Percentiles rank a stretch among this genome's conserved stretches.
Conservation (phyloP, 2,888 invertebrate genomes). For the Orthosia gothica region DNA sequence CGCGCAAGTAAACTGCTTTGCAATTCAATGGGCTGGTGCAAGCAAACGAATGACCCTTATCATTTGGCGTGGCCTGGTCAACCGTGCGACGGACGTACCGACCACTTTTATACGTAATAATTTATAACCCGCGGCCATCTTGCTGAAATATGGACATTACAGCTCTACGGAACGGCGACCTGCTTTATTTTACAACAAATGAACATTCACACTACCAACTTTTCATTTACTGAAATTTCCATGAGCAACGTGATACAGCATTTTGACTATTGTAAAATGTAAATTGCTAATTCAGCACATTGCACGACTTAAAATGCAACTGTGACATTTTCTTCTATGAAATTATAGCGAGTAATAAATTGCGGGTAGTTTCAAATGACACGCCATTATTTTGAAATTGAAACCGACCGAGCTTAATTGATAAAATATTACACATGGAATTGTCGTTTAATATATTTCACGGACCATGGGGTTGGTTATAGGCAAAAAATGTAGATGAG, state of each 20-base stretch:
- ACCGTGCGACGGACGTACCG: constrained; percentile 59
- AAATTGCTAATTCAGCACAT: constrained; percentile 75
- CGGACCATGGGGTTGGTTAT: constrained; percentile 83
- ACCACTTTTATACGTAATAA: constrained; percentile 71
- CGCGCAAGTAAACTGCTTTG: constrained; percentile 82
- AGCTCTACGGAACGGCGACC: constrained; percentile 58
- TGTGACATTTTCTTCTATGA: constrained; percentile 81
- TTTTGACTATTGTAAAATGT: constrained; percentile 42
- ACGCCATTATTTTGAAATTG: constrained; percentile 82
- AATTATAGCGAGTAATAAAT: constrained; percentile 81
- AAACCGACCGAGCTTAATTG: constrained; percentile 87
- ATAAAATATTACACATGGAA: constrained; percentile 87
- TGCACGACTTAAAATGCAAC: constrained; percentile 74
- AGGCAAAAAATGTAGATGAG: constrained; percentile 88
- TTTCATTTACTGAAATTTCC: constrained; percentile 13
- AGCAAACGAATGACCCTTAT: constrained; percentile 85
- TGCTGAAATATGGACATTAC: constrained; percentile 64
- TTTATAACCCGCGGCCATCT: constrained; percentile 71
- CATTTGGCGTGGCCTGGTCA: constrained; percentile 71
- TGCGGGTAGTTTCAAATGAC: constrained; percentile 82
- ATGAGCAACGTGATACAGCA: constrained; percentile 24
- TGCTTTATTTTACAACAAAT: constrained; percentile 53
- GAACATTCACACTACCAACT: constrained; percentile 21
- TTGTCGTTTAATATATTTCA: constrained; percentile 88
- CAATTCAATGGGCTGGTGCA: constrained; percentile 85